Evolutionary conservation across 2,113 vertebrate genomes (phyloP), one percentile per base, ranked within the genome.

Genomic region (Pantherophis guttatus): DNA sequence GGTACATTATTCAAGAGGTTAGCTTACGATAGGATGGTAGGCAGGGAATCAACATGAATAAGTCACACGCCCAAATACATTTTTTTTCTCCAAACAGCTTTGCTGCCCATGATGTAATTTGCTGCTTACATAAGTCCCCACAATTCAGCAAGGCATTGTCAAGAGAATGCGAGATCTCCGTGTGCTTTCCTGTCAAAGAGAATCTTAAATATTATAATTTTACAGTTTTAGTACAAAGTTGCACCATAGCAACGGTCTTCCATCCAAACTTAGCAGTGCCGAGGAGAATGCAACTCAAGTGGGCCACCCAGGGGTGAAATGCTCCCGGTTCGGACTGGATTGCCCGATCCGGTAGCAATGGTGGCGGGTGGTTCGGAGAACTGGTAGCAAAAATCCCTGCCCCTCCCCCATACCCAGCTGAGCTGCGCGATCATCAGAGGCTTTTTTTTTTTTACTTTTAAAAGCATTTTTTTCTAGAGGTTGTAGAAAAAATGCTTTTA

Each of bases 51-150:
- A 26, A 17, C 57, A 23, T 26, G 23, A 50, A 88, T 23, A 39
- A 21, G 53, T 19, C 26, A 19, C 52, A 55, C 0, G 1, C 7
- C 15, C 26, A 54, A 54, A 13, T 33, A 54, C 15, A 70, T 50
- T 50, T 70, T 0, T 0, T 2, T 89, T 90, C 94, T 86, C 95
- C 87, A 65, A 92, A 91, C 91, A 57, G 94, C 92, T 91, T 90
- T 87, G 54, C 26, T 88, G 59, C 62, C 9, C n/a, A 92, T 90
- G 93, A 90, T 58, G 39, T 91, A 81, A 93, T 90, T 19, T 15
- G 29, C 88, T 86, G 94, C 91, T 65, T 92, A 91, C 50, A 70
- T 87, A 89, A 95, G 52, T 87, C 91, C 91, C 85, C 91, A 91
- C 88, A 91, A 94, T 93, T 88, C 94, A 94, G 65, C 29, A 39